phyloP scores from a whole-genome alignment of 2,113 vertebrate species.

The Chrysemys picta region DNA sequence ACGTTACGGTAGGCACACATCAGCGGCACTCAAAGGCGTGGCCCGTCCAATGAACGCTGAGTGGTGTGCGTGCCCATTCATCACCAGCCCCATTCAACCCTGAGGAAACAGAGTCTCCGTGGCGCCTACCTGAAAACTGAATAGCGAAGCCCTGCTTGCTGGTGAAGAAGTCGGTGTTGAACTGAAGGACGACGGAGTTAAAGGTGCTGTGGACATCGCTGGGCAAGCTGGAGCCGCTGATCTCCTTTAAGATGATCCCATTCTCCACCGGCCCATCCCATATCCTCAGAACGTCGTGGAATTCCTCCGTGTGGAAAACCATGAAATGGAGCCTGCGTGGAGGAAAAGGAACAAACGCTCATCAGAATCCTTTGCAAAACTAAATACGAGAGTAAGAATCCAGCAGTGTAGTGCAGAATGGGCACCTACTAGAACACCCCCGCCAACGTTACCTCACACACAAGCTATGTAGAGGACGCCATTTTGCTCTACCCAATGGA shows the following conservation, averaged over 20 bases:
- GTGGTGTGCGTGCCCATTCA: background rate
- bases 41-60: background rate
- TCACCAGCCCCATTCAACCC: fast-evolving
- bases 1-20: fast-evolving
- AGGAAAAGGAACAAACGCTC: background rate
- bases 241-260: constrained; percentile 90
- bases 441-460: background rate
- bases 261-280: constrained; percentile 97
- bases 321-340: constrained; percentile 91
- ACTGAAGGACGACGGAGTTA: constrained; percentile 92
- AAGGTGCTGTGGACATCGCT: constrained; percentile 94
- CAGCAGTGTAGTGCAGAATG: background rate
- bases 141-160: constrained; percentile 98
- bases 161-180: constrained; percentile 99
- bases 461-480: background rate
- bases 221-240: constrained; percentile 88
- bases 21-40: background rate
- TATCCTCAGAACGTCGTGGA: constrained; percentile 93
- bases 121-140: constrained; percentile 90
- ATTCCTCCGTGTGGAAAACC: constrained; percentile 97
- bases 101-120: fast-evolving
- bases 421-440: background rate
- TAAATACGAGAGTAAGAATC: background rate
- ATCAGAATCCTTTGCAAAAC: background rate
- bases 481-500: background rate